These are phyloP conservation scores for Aplochiton taeniatus DNA, from an alignment of 2,797 vertebrate genomes.

Conservation along the genomic window DNA sequence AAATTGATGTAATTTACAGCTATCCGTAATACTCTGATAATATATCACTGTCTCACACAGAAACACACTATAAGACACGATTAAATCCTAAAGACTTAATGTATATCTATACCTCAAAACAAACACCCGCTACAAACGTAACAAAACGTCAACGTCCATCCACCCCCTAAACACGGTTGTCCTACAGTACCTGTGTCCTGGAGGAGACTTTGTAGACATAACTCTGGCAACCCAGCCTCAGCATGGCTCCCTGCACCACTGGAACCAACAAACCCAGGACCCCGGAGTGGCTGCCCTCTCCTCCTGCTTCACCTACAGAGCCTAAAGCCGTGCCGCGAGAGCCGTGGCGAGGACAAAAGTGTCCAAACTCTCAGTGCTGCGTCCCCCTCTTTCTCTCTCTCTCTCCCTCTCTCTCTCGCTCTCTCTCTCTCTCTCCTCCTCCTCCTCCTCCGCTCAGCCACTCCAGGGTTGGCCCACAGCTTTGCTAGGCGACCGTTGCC, in stretches of 20 bases:
- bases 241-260: conserved; percentile 57
- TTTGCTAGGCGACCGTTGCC: conserved; percentile 64
- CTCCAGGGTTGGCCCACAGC: conserved; percentile 14
- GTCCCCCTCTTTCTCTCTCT: not conserved
- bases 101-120: too few relatives aligned
- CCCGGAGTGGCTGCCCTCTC: not conserved
- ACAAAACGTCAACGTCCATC: too few relatives aligned
- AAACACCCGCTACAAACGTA: too few relatives aligned
- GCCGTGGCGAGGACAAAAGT: not conserved
- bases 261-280: conserved; percentile 17
- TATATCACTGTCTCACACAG: too few relatives aligned
- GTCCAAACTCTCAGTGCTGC: conserved; percentile 4
- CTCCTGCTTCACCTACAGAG: not conserved
- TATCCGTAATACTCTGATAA: too few relatives aligned
- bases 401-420: not conserved
- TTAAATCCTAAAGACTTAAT: too few relatives aligned
- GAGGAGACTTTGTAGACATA: conserved; percentile 67
- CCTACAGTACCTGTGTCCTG: conserved; percentile 61
- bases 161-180: too few relatives aligned
- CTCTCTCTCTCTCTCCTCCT: not conserved
- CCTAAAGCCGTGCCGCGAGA: too few relatives aligned
- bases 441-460: conserved; percentile 5
- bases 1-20: too few relatives aligned
- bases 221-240: conserved; percentile 72
- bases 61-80: too few relatives aligned